A percentile compares a stretch with the other conserved stretches of the same genome.
Conservation (phyloP, 2,888 invertebrate species). For the Aphodius granarius region DNA sequence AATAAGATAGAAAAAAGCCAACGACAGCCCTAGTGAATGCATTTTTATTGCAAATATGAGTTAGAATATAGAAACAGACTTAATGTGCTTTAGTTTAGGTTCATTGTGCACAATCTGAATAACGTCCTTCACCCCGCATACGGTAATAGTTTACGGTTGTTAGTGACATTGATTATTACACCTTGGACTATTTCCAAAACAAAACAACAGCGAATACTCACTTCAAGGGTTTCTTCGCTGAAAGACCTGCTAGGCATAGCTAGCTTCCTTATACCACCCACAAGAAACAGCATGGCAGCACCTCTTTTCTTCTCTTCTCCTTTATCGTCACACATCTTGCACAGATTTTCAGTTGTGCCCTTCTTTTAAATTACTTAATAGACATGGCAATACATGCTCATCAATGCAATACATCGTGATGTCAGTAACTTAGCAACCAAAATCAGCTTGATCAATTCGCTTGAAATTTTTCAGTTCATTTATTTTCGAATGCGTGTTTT, state of each 20-base stretch:
- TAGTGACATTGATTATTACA: not conserved
- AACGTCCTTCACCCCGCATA: constrained; percentile 4
- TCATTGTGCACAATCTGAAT: not conserved
- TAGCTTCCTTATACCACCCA: constrained; percentile 46
- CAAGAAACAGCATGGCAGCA: constrained; percentile 41
- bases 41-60: not conserved
- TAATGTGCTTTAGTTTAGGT: constrained; percentile 12
- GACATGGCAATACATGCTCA: not conserved
- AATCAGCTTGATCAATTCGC: not conserved
- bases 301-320: constrained; percentile 29
- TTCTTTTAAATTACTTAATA: not conserved
- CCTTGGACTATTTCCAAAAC: not conserved
- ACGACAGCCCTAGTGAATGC: too few species aligned
- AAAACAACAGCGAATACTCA: constrained; percentile 38
- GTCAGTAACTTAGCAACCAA: not conserved
- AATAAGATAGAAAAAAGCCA: too few species aligned
- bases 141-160: not conserved
- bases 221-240: constrained; percentile 46
- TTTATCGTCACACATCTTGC: constrained; percentile 19
- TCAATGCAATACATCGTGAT: not conserved
- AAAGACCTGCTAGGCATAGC: constrained; percentile 49
- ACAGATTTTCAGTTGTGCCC: not conserved
- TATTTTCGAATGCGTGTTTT: not conserved
- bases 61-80: too few species aligned
- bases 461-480: not conserved